Percentiles rank a stretch among this genome's conserved stretches.
phyloP scores from a whole-genome alignment of 2,888 invertebrate genomes.

The Liodrosophila aerea region DNA sequence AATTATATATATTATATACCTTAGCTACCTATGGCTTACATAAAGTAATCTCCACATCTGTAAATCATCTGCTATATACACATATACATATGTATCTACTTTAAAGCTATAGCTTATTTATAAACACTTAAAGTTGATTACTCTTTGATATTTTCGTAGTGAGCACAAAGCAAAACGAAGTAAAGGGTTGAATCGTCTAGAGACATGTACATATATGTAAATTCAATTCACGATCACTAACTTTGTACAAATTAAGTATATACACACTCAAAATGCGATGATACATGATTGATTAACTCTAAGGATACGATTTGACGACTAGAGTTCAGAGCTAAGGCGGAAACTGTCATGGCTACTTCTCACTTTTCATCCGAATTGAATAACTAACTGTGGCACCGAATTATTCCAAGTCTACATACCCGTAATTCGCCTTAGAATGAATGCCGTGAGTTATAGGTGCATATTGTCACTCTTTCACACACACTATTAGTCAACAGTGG shows the following conservation, averaged over 20 bases:
- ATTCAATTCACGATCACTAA: conserved; percentile 33
- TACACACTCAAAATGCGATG: conserved; percentile 5
- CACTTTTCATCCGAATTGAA: too few relatives aligned
- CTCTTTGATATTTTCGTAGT: conserved; percentile 24
- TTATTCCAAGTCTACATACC: too few relatives aligned
- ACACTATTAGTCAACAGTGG: too few relatives aligned
- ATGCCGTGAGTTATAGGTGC: too few relatives aligned
- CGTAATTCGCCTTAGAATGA: background rate
- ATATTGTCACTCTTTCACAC: too few relatives aligned
- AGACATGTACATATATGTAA: conserved; percentile 41
- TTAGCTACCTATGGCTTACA: conserved; percentile 10
- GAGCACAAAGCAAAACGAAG: conserved; percentile 29
- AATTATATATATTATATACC: conserved; percentile 1
- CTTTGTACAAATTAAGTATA: conserved; percentile 27
- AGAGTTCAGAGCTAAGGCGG: too few relatives aligned
- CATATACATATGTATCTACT: conserved; percentile 8
- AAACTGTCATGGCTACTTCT: too few relatives aligned
- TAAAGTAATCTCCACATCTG: background rate
- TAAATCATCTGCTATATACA: conserved; percentile 11
- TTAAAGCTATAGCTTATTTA: conserved; percentile 22
- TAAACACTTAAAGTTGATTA: conserved; percentile 28
- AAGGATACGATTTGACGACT: too few relatives aligned
- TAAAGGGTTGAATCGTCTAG: conserved; percentile 12
- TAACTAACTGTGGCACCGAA: too few relatives aligned
- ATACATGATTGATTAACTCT: background rate